Conservation (phyloP, 2,113 vertebrate genomes). For the Pseudolaguvia tuberculata region DNA sequence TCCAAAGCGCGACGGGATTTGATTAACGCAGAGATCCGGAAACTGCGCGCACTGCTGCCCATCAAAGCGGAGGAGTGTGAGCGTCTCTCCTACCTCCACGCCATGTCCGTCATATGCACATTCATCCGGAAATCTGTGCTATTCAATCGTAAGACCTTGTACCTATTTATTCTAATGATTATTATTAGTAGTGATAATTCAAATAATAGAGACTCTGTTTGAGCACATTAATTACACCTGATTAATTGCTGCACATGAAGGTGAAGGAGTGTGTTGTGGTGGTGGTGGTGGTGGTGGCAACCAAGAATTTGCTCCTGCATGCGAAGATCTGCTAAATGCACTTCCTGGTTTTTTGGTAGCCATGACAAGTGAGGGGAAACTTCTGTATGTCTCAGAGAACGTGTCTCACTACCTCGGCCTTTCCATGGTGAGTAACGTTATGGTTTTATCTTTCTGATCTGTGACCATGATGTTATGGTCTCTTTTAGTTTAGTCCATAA, state of each 20-base stretch:
- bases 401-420: constrained; percentile 74
- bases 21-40: constrained; percentile 78
- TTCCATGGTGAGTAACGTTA: constrained; percentile 69
- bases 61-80: constrained; percentile 68
- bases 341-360: constrained; percentile 77
- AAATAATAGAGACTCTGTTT: background rate
- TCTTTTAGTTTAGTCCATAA: background rate
- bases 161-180: background rate
- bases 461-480: background rate
- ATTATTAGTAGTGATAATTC: too few species aligned
- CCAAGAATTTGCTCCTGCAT: constrained; percentile 32
- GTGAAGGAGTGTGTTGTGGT: constrained; percentile 19
- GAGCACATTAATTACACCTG: background rate
- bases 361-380: constrained; percentile 61
- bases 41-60: constrained; percentile 74
- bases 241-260: background rate
- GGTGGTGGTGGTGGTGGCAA: background rate
- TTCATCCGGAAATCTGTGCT: constrained; percentile 68
- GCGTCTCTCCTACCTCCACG: constrained; percentile 80
- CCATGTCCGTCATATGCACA: constrained; percentile 79
- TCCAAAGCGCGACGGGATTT: constrained; percentile 82
- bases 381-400: constrained; percentile 78
- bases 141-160: constrained; percentile 54
- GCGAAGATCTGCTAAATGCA: constrained; percentile 67
- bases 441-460: background rate